Percentiles rank a stretch among this genome's conserved stretches.
These are phyloP conservation scores for Doryteuthis pealeii DNA, from an alignment of 1,140 invertebrate genomes.

Conservation along the genomic window DNA sequence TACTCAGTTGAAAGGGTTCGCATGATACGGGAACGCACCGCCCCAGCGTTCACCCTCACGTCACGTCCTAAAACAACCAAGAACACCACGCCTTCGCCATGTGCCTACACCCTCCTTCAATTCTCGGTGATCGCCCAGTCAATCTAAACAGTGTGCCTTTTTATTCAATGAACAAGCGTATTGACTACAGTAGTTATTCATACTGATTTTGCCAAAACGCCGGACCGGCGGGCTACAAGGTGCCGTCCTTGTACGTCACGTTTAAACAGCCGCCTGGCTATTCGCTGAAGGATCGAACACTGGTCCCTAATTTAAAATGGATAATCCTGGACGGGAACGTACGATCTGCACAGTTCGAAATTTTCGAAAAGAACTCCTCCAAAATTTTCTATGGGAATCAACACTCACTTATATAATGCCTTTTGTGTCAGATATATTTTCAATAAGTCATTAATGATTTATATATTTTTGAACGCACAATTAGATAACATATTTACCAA, in stretches of 20 bases:
- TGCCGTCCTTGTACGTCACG: conserved; percentile 19
- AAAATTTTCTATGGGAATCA: conserved; percentile 39
- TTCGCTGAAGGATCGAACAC: conserved; percentile 27
- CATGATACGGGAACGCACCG: neutral
- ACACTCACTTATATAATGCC: no score
- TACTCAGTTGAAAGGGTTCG: neutral
- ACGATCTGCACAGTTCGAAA: conserved; percentile 26
- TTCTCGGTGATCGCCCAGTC: neutral
- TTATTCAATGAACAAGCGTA: conserved; percentile 4
- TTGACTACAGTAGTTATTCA: conserved; percentile 27
- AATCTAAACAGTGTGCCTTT: neutral
- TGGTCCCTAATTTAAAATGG: conserved; percentile 27
- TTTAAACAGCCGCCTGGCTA: conserved; percentile 25
- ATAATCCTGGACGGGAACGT: conserved; percentile 37
- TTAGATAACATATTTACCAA: no score
- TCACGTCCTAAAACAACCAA: neutral
- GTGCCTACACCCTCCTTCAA: neutral
- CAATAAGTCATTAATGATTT: no score
- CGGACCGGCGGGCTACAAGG: conserved; percentile 36
- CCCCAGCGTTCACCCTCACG: neutral
- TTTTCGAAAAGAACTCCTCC: conserved; percentile 26
- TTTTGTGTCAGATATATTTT: no score
- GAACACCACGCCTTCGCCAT: neutral
- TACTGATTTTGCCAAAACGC: conserved; percentile 39
- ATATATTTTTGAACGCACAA: no score